Evolutionary conservation across 2,113 vertebrate species (phyloP).

Genomic region (Rousettus leschenaultii): DNA sequence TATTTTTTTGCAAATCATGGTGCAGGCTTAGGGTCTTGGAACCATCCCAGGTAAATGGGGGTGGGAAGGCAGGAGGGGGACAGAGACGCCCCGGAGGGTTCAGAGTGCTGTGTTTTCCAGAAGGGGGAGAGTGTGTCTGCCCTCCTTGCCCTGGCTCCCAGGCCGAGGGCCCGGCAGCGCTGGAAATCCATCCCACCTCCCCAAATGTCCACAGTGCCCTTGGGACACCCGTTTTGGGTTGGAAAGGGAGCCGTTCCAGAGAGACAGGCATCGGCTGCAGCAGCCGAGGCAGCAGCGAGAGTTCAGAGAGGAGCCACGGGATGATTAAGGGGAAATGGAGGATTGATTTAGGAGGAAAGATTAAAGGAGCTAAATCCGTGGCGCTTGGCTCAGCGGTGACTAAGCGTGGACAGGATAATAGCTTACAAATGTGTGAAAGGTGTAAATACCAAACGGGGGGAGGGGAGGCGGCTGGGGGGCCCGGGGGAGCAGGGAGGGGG

Average conservation of each 20-base stretch:
- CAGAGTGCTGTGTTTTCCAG: neutral
- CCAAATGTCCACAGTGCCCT: slow-evolving; percentile 43
- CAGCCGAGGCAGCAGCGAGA: slow-evolving; percentile 65
- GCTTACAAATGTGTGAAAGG: slow-evolving; percentile 80
- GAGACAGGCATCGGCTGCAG: slow-evolving; percentile 60
- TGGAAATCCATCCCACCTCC: neutral
- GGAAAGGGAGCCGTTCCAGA: slow-evolving; percentile 56
- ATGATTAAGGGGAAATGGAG: slow-evolving; percentile 80
- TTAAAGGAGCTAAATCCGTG: slow-evolving; percentile 80
- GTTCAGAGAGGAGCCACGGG: slow-evolving; percentile 77
- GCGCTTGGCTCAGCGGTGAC: slow-evolving; percentile 79
- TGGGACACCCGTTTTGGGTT: slow-evolving; percentile 52
- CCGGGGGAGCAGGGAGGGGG: neutral
- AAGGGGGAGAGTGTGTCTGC: neutral
- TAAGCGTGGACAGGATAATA: slow-evolving; percentile 81
- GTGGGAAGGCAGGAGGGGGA: neutral
- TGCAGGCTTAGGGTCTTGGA: neutral
- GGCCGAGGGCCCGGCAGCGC: neutral
- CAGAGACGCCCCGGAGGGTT: neutral
- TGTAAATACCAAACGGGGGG: slow-evolving; percentile 75
- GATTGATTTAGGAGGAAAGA: slow-evolving; percentile 81
- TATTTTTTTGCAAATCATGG: neutral
- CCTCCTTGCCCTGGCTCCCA: neutral
- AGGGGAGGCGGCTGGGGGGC: slow-evolving; percentile 44
- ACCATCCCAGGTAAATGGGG: neutral